These are phyloP conservation scores for Steatocranus sp. DNA, from an alignment of 2,797 vertebrate genomes.

Conservation along the genomic window DNA sequence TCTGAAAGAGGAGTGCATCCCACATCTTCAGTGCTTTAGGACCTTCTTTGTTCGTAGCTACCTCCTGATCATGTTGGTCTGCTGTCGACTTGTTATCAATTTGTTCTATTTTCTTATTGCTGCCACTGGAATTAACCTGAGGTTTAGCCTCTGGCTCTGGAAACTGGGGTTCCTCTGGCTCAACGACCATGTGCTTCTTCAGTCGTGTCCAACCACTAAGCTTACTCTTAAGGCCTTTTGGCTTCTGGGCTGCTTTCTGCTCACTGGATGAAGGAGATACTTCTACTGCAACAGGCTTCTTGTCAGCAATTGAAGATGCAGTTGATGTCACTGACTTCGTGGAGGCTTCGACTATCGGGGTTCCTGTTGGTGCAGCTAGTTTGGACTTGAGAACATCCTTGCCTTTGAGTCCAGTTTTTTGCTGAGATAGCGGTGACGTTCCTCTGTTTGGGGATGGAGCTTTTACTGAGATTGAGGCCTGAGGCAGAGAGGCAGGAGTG, in stretches of 20 bases:
- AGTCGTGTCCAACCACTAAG: constrained; percentile 86
- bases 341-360: constrained; percentile 39
- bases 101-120: background rate
- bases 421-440: constrained; percentile 67
- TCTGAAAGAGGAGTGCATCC: constrained; percentile 90
- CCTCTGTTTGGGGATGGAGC: constrained; percentile 66
- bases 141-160: constrained; percentile 36
- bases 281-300: background rate
- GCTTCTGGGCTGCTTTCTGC: constrained; percentile 52
- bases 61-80: constrained; percentile 32
- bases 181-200: constrained; percentile 87
- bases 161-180: constrained; percentile 69
- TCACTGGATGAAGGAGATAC: constrained; percentile 1
- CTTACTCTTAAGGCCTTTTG: constrained; percentile 67
- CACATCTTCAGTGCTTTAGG: constrained; percentile 86
- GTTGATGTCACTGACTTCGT: constrained; percentile 69
- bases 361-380: constrained; percentile 6
- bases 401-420: constrained; percentile 63
- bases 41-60: constrained; percentile 40
- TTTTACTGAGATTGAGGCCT: constrained; percentile 55
- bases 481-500: constrained; percentile 55
- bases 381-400: constrained; percentile 47
- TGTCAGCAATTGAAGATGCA: constrained; percentile 67
- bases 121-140: constrained; percentile 16
- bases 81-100: background rate